A percentile compares a stretch with the other conserved stretches of the same genome.
Conservation (phyloP, 2,888 invertebrate species). For the Elmis aenea region DNA sequence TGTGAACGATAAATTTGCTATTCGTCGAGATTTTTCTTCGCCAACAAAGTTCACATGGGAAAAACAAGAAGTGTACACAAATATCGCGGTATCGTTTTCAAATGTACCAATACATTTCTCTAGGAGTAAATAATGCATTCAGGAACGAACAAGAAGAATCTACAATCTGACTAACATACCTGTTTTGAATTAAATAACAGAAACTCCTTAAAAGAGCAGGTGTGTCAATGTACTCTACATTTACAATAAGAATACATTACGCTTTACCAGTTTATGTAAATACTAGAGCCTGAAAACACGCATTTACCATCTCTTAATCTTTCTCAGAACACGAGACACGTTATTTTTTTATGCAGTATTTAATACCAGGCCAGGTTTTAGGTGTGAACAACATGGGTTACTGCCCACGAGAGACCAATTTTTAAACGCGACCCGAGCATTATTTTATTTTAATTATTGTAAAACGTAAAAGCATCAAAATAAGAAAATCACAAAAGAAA, state of each 20-base stretch:
- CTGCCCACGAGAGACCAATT: too few relatives aligned
- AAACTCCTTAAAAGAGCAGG: conserved; percentile 27
- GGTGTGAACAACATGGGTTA: too few relatives aligned
- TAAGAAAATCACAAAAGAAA: too few relatives aligned
- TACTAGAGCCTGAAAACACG: conserved; percentile 7
- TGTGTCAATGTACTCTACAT: conserved; percentile 20
- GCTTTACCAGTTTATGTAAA: conserved; percentile 19
- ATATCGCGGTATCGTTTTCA: conserved; percentile 6
- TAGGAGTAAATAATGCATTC: conserved; percentile 12
- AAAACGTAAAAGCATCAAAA: too few relatives aligned
- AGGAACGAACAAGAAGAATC: conserved; percentile 14
- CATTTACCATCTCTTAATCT: conserved; percentile 13
- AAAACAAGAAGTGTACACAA: conserved; percentile 6
- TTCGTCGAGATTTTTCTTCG: too few relatives aligned
- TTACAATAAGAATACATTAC: conserved; percentile 19
- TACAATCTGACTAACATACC: conserved; percentile 24
- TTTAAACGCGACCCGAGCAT: too few relatives aligned
- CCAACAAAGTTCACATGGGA: conserved; percentile 9
- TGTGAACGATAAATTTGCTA: too few relatives aligned
- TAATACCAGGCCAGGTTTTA: too few relatives aligned
- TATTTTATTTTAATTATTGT: too few relatives aligned
- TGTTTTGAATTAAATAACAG: conserved; percentile 28
- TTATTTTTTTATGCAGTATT: too few relatives aligned
- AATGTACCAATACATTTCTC: conserved; percentile 7
- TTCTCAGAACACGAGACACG: conserved; percentile 4